A percentile compares a stretch with the other conserved stretches of the same genome.
Conservation (phyloP, 2,888 invertebrate genomes). For the Atethmia centrago region DNA sequence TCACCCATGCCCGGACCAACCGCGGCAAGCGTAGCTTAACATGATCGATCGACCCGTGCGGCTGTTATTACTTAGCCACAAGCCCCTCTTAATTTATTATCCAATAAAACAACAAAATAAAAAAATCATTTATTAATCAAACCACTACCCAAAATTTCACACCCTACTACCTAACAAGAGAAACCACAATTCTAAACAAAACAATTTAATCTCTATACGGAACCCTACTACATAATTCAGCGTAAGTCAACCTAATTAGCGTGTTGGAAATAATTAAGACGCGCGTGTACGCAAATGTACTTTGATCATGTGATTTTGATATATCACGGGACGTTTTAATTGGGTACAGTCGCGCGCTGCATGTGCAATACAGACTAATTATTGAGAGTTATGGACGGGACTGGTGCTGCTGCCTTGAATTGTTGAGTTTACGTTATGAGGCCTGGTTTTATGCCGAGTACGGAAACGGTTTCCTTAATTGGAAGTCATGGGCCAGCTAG, state of each 20-base stretch:
- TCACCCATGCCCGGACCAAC: too few species aligned
- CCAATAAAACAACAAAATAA: neutral
- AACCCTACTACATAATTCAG: conserved; percentile 58
- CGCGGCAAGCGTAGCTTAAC: too few species aligned
- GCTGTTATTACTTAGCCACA: too few species aligned
- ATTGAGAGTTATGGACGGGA: conserved; percentile 51
- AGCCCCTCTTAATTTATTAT: neutral
- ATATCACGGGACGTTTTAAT: conserved; percentile 63
- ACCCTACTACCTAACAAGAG: conserved; percentile 15
- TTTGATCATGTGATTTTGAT: conserved; percentile 70
- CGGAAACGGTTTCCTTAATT: conserved; percentile 14
- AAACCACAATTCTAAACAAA: conserved; percentile 35
- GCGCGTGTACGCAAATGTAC: conserved; percentile 67
- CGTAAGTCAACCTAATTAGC: conserved; percentile 67
- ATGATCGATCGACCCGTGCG: too few species aligned
- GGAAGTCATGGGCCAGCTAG: neutral
- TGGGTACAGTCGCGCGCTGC: conserved; percentile 62
- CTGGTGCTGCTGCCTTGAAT: conserved; percentile 29
- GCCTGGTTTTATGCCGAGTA: conserved; percentile 11
- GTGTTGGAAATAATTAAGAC: conserved; percentile 72
- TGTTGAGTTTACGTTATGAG: conserved; percentile 28
- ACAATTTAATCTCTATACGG: conserved; percentile 47
- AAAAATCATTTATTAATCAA: conserved; percentile 21
- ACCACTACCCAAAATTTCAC: conserved; percentile 7
- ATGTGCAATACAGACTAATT: conserved; percentile 59